Conservation (phyloP, 30 jellyfish, hydroid and myxozoan genomes). For the Aurelia aurita region DNA sequence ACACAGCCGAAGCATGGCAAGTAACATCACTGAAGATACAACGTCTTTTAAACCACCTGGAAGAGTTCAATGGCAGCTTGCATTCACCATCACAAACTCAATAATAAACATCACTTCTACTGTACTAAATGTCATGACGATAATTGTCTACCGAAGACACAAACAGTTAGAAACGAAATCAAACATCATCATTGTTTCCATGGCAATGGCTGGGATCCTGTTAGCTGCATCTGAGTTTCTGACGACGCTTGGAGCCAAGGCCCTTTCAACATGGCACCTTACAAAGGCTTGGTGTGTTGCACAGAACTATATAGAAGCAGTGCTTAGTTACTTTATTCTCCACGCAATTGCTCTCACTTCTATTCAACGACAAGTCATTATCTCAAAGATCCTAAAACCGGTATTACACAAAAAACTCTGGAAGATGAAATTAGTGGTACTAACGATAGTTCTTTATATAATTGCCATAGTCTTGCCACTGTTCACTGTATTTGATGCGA, state of each 20-base stretch:
- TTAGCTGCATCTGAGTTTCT: conserved; percentile 25
- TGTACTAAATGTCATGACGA: conserved; percentile 8
- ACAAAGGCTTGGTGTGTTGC: conserved; percentile 11
- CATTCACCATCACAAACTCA: neutral
- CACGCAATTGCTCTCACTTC: conserved; percentile 48
- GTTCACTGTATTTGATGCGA: neutral
- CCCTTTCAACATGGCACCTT: neutral
- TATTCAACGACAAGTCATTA: conserved; percentile 32
- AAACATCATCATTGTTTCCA: conserved; percentile 26
- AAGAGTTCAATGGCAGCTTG: too few relatives aligned
- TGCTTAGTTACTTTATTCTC: conserved; percentile 10
- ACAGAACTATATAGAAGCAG: conserved; percentile 19
- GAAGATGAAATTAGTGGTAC: neutral
- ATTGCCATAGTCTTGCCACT: conserved; percentile 11
- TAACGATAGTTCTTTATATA: neutral
- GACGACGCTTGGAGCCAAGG: neutral
- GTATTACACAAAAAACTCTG: conserved; percentile 19
- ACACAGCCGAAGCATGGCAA: neutral
- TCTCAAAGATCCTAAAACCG: conserved; percentile 37
- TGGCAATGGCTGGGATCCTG: conserved; percentile 27
- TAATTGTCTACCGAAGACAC: conserved; percentile 4
- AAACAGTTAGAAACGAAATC: conserved; percentile 40
- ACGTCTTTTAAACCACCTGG: neutral
- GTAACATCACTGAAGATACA: neutral
- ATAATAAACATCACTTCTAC: conserved; percentile 4